A percentile compares a stretch with the other conserved stretches of the same genome.
Conservation (phyloP, 2,888 invertebrate species). For the Agrotis segetum region DNA sequence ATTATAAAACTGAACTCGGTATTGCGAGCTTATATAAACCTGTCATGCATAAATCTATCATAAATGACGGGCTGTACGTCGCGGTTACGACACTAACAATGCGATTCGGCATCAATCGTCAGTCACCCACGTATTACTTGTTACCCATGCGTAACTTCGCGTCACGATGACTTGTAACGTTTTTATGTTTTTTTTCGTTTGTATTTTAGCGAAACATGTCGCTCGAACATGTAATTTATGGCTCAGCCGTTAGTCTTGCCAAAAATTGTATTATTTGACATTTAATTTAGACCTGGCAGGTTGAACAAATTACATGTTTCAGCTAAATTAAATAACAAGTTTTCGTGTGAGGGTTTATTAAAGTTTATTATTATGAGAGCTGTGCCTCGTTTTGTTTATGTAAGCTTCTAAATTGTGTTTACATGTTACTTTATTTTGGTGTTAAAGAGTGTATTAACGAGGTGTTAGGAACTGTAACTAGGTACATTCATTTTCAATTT, state of each 20-base stretch:
- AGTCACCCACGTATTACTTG: background rate
- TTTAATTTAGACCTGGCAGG: conserved; percentile 30
- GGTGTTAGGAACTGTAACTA: background rate
- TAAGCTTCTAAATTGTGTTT: conserved; percentile 20
- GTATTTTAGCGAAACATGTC: background rate
- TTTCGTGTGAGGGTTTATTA: conserved; percentile 32
- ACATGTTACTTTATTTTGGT: background rate
- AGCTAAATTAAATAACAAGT: conserved; percentile 37
- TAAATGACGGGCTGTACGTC: too few relatives aligned
- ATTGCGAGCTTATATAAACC: too few relatives aligned
- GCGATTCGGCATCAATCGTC: background rate
- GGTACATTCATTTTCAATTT: background rate
- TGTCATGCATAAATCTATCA: too few relatives aligned
- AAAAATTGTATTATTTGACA: conserved; percentile 37
- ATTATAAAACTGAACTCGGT: too few relatives aligned
- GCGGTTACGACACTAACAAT: too few relatives aligned
- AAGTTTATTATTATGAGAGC: conserved; percentile 25
- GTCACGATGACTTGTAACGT: background rate
- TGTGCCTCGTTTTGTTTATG: conserved; percentile 6
- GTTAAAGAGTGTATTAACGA: conserved; percentile 2
- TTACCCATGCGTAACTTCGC: background rate
- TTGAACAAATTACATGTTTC: conserved; percentile 28
- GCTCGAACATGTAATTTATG: background rate
- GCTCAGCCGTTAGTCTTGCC: background rate
- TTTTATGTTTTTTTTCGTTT: too few relatives aligned